phyloP scores from a whole-genome alignment of 2,888 invertebrate genomes.

The Xylocampa areola region DNA sequence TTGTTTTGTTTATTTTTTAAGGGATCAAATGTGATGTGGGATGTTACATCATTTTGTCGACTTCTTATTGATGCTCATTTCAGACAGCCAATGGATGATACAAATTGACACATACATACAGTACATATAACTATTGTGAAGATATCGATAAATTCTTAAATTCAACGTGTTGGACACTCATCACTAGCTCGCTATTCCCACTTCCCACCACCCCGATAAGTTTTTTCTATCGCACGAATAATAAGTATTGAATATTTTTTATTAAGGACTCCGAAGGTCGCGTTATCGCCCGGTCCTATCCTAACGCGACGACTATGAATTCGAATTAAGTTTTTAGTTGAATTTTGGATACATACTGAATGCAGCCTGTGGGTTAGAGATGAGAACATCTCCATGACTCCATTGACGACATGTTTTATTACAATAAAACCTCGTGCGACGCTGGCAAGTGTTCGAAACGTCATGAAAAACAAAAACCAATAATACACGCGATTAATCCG shows the following conservation, averaged over 20 bases:
- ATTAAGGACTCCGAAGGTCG: slow-evolving; percentile 63
- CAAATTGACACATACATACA: background rate
- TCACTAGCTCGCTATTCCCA: slow-evolving; percentile 64
- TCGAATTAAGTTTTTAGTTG: slow-evolving; percentile 55
- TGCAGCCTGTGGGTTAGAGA: slow-evolving; percentile 10
- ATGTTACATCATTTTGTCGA: no score
- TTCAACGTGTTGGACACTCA: slow-evolving; percentile 37
- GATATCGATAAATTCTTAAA: slow-evolving; percentile 23
- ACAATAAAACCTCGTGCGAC: no score
- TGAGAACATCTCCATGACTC: slow-evolving; percentile 6
- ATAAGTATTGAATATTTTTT: slow-evolving; percentile 75
- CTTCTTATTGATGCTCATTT: slow-evolving; percentile 7
- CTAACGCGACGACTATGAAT: slow-evolving; percentile 58
- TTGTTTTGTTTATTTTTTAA: no score
- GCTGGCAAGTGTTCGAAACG: no score
- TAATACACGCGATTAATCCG: no score
- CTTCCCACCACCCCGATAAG: slow-evolving; percentile 72
- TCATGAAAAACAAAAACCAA: no score
- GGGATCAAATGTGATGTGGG: no score
- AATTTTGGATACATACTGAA: slow-evolving; percentile 29
- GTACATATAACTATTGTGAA: background rate
- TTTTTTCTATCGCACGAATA: slow-evolving; percentile 70
- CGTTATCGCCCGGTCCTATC: slow-evolving; percentile 71
- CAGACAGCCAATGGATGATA: slow-evolving; percentile 4
- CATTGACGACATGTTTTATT: no score